Percentiles rank a stretch among this genome's conserved stretches.
Evolutionary conservation across 2,113 vertebrate genomes (phyloP).

Genomic region (Pteronura brasiliensis): DNA sequence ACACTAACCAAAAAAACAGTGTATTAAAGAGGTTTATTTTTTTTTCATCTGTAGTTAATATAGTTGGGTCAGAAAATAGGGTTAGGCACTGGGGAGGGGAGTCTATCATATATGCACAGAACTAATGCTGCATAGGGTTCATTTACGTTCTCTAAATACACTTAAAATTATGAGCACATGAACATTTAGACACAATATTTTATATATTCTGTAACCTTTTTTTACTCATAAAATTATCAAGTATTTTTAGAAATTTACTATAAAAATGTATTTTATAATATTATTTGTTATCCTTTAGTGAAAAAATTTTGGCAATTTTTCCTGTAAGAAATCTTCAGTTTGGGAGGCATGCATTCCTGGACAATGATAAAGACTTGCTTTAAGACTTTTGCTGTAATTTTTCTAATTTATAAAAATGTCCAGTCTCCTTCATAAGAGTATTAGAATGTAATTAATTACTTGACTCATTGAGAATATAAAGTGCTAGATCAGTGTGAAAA

Average conservation of each 20-base stretch:
- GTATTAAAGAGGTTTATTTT: background rate
- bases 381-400: background rate
- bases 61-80: background rate
- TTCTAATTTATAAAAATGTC: constrained; percentile 22
- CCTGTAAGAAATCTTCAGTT: background rate
- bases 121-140: background rate
- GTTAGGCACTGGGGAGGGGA: background rate
- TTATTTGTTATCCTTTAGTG: background rate
- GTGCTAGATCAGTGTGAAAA: constrained; percentile 1
- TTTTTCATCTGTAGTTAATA: background rate
- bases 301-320: background rate
- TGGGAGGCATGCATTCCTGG: background rate
- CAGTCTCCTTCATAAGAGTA: background rate
- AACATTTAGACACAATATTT: background rate
- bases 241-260: background rate
- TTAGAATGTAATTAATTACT: constrained; percentile 52
- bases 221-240: background rate
- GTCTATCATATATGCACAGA: background rate
- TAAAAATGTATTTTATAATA: background rate
- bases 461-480: background rate
- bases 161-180: background rate
- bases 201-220: background rate
- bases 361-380: constrained; percentile 6
- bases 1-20: background rate
- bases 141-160: background rate